These are phyloP conservation scores for Mus musculus DNA, from an alignment of 2,113 vertebrate genomes.

Conservation along the genomic window DNA sequence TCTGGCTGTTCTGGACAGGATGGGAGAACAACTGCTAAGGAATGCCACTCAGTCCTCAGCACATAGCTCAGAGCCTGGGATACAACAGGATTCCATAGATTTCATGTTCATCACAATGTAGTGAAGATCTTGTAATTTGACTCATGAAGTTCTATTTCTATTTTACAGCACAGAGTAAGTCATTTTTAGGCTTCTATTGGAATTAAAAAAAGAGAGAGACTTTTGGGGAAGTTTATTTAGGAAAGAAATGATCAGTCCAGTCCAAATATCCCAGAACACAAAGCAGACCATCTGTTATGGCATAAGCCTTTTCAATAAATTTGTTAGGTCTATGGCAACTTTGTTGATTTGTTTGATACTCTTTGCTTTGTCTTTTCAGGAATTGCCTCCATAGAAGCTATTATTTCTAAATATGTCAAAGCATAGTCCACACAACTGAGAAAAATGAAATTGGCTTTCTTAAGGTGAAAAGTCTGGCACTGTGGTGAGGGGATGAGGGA, in stretches of 20 bases:
- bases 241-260: background rate
- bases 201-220: background rate
- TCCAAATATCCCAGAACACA: background rate
- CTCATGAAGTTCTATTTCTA: background rate
- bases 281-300: background rate
- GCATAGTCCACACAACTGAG: background rate
- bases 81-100: background rate
- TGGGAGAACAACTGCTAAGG: background rate
- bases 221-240: background rate
- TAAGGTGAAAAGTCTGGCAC: background rate
- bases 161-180: background rate
- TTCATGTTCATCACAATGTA: background rate
- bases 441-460: background rate
- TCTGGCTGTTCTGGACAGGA: background rate
- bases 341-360: background rate
- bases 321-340: background rate
- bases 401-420: background rate
- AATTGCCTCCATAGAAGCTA: background rate
- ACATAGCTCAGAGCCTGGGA: too few relatives aligned
- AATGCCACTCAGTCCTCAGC: background rate
- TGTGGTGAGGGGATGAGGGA: accelerated
- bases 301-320: background rate
- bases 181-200: background rate
- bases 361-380: background rate
- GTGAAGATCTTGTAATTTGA: background rate